A percentile compares a stretch with the other conserved stretches of the same genome.
phyloP scores from a whole-genome alignment of 2,113 vertebrate species.

The Chlorodrepanis virens region DNA sequence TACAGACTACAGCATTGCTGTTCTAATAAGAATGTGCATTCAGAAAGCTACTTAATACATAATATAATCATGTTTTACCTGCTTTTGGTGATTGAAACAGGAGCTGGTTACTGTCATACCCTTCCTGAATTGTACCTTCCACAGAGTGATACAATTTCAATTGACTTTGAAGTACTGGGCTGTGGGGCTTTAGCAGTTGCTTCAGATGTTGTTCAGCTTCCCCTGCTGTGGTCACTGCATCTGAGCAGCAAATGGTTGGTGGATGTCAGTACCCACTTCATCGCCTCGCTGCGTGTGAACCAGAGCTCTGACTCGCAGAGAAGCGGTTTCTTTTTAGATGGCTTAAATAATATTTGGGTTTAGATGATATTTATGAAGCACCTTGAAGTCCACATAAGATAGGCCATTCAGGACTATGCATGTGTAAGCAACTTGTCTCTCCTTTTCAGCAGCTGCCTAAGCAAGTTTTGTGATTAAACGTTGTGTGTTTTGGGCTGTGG shows the following conservation, averaged over 20 bases:
- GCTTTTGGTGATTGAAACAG: not conserved
- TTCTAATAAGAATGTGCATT: not conserved
- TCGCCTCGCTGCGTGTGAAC: not conserved
- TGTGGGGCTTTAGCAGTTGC: not conserved
- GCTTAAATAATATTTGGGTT: slow-evolving; percentile 33
- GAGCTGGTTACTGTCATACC: not conserved
- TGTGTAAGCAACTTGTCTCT: slow-evolving; percentile 20
- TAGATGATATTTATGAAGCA: not conserved
- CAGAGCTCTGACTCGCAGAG: not conserved
- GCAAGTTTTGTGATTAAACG: not conserved
- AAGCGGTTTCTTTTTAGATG: not conserved
- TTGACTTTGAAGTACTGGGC: not conserved
- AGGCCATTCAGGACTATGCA: not conserved
- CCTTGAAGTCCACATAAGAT: not conserved
- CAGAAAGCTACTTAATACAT: not conserved
- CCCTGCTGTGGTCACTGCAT: accelerated
- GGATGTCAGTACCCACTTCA: not conserved
- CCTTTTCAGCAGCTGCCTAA: slow-evolving; percentile 55
- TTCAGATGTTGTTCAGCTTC: not conserved
- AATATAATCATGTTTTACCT: not conserved
- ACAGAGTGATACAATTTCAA: not conserved
- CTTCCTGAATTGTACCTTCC: not conserved
- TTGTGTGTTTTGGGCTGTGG: slow-evolving; percentile 14
- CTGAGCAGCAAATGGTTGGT: not conserved
- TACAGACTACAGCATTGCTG: not conserved